Evolutionary conservation across 2,113 vertebrate species (phyloP), one percentile per base, ranked within the genome.

Genomic region (Dicerorhinus sumatrensis): DNA sequence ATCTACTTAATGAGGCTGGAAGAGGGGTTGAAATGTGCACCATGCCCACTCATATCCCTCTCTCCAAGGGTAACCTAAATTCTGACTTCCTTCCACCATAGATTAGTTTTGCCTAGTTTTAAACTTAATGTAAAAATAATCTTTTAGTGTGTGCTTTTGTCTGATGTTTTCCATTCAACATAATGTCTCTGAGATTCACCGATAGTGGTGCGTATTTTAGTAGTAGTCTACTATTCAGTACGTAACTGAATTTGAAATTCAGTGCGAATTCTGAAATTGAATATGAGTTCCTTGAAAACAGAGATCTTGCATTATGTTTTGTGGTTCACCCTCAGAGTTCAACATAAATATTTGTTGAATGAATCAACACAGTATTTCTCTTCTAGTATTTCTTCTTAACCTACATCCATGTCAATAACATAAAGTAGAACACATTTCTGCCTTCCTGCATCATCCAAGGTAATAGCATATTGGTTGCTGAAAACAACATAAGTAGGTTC

Each of bases 291-390:
- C 31, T 92, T 88, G 36, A 94, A 90, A 83, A 16, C 51, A 63
- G 27, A 20, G 31, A 69, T 54, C 23, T 84, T 79, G 18, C 63
- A 73, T 91, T 70, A 72, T 83, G 33, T 93, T 94, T 84, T 95
- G 70, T 79, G 65, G 27, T 65, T 77, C 77, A 51, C 27, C 25
- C 36, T 94, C n/a, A 58, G n/a, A 77, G 29, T 91, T 72, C 27
- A 95, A 94, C 90, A 79, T 46, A 87, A 95, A 62, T 79, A 94
- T 67, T 91, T 83, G n/a, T 79, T 84, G 48, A 95, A 69, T 93
- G 21, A 96, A 27, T 88, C 25, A 88, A 3, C 23, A 11, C 8
- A 86, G 6, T 60, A 36, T 77, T 87, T 93, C 46, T 73, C 23
- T 62, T 65, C 8, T 65, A 33, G 51, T 58, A 8, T 39, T 79